Evolutionary conservation across 2,888 invertebrate species (phyloP), one percentile per base, ranked within the genome.

Genomic region (Agonopterix arenella): DNA sequence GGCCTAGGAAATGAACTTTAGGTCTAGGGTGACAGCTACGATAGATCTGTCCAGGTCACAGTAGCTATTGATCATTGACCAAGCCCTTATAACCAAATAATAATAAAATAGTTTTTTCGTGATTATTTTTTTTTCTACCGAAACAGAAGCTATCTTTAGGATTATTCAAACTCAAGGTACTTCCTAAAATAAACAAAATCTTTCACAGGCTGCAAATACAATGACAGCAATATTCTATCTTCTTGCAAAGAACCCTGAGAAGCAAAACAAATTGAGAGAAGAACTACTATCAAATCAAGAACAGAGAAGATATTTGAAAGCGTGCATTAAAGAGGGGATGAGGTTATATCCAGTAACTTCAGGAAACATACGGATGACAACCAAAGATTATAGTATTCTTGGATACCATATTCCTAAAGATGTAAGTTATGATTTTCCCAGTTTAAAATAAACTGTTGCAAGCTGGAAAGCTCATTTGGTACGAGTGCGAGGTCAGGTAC

Each of bases 301-400:
- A 1, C 78, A 48, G 70, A 78, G 91, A 54, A 86, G 90, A 0
- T 95, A 93, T 62, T 68, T 95, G 13, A 92, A 90, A 54, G 94
- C 94, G 0, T 93, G 93, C 59, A 89, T 95, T 41, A 95, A 94
- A 66, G 95, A 96, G 73, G 86, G 92, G 0, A 70, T 93, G 52
- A 88, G 95, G 61, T 56, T 92, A n/a, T 85, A 90, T 62, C 92
- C 93, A 0, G 90, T 93, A 1, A 89, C 90, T 0, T 71, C 90
- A 10, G 93, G 91, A 0, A 91, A 90, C 54, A 60, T 90, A 8
- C 84, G 93, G 52, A 73, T 74, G 49, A 80, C 91, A 46, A 71
- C 74, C 0, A 84, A 88, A 40, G 91, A 93, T 52, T 81, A 92
- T 4, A 84, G 90, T 9, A 64, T 95, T 0, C 80, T 90, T n/a